Evolutionary conservation across 2,888 invertebrate species (phyloP).

Genomic region (Himalopsyche japonica): DNA sequence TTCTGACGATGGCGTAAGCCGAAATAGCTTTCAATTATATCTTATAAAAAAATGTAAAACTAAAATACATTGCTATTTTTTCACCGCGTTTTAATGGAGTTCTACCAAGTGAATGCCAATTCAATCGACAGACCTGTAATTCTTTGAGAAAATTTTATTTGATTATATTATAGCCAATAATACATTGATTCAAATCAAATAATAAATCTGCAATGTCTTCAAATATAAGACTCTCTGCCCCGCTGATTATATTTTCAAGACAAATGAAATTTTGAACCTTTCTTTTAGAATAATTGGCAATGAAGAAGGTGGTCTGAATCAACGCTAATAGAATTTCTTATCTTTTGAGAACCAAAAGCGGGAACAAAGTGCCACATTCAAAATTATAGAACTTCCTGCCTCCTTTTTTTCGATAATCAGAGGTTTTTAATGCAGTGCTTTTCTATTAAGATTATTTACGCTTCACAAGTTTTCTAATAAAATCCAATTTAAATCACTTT

Average conservation of each 20-base stretch:
- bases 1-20: no score
- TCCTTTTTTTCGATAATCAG: background rate
- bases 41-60: no score
- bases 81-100: no score
- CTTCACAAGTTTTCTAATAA: background rate
- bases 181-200: no score
- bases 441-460: background rate
- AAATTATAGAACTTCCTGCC: background rate
- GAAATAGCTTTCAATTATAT: no score
- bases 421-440: background rate
- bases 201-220: background rate
- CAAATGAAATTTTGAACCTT: background rate
- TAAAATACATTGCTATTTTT: no score
- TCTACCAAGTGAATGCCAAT: no score
- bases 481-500: background rate
- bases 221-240: background rate
- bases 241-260: background rate
- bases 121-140: no score
- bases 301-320: conserved; percentile 2
- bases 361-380: conserved; percentile 4
- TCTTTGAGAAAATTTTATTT: no score
- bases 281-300: background rate
- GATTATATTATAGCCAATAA: no score
- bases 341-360: background rate
- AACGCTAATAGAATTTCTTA: conserved; percentile 7